Base-by-base conservation (phyloP, 2,888 invertebrate species). In the Scrobipalpa atriplicella region DNA sequence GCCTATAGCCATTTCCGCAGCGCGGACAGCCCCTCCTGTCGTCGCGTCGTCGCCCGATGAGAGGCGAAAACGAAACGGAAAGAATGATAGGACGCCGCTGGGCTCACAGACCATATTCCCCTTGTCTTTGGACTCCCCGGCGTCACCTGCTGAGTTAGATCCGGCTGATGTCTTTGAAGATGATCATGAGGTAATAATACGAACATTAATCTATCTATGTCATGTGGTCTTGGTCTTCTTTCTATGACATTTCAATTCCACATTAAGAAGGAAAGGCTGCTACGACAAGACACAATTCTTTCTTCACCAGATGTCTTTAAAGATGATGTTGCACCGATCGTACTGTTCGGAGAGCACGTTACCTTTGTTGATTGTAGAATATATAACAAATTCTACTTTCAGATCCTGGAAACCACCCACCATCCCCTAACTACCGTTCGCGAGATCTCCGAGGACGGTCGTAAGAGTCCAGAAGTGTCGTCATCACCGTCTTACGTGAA, bases 61-160 rank as follows among this genome's bases (percentile, higher is more conserved):
- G 21, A 62, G 67, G 7, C 64, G 68, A 74, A 77, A 67, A 77
- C 78, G 78, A 70, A 74, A 62, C 78, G 81, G 86, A 70, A 87
- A 94, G 62, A 94, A 94, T 79, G 94, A 93, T 93, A 89, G 85
- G 71, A 94, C 94, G 0, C 94, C 94, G 0, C 94, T 94, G 1
- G 94, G 95, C 60, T 94, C 94, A 7, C 93, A 94, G 66, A 94
- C 95, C 0, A 94, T 95, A 68, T 96, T 96, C 81, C 95, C 95
- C 0, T 93, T 95, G 75, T 95, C 94, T 68, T 82, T 95, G 58
- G 95, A 95, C 79, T 95, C 95, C 72, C 95, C 95, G 0, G 93
- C 94, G 16, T 95, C 95, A 2, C 95, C 95, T 0, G 89, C 93
- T 21, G 94, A 94, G 70, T 80, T 87, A 0, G 83, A 88, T 19